Evolutionary conservation across 2,888 invertebrate genomes (phyloP).

Genomic region (Alloplasta piceator): DNA sequence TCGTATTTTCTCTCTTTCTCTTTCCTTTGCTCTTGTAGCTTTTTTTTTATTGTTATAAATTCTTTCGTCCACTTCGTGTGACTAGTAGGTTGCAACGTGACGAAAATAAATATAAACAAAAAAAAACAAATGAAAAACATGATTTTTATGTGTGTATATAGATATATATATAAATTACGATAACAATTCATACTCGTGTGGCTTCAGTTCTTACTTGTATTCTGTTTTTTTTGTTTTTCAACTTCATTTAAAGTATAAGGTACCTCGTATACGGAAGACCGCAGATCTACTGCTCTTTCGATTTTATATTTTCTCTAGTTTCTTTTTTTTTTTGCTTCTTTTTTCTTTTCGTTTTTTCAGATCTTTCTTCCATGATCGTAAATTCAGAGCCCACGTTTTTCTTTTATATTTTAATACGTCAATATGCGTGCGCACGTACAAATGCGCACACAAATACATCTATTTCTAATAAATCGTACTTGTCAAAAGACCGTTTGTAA

Average conservation of each 20-base stretch:
- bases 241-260: conserved; percentile 47
- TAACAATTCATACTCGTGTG: conserved; percentile 59
- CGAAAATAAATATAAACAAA: conserved; percentile 12
- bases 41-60: neutral
- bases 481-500: neutral
- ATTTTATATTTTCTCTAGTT: conserved; percentile 58
- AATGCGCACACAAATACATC: neutral
- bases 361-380: conserved; percentile 49
- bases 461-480: neutral
- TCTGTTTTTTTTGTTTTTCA: conserved; percentile 40
- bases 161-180: conserved; percentile 19
- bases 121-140: conserved; percentile 30
- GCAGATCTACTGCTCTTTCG: conserved; percentile 58
- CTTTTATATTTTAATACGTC: conserved; percentile 43
- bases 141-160: neutral
- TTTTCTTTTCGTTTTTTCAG: conserved; percentile 38
- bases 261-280: conserved; percentile 65
- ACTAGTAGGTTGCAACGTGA: conserved; percentile 55
- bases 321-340: conserved; percentile 50
- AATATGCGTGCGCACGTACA: conserved; percentile 32
- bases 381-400: conserved; percentile 55
- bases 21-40: too few species aligned
- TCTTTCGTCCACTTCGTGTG: conserved; percentile 23
- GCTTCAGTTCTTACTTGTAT: conserved; percentile 34
- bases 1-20: conserved; percentile 3